Conservation (phyloP, 2,113 vertebrate species). For the Rynchops niger region DNA sequence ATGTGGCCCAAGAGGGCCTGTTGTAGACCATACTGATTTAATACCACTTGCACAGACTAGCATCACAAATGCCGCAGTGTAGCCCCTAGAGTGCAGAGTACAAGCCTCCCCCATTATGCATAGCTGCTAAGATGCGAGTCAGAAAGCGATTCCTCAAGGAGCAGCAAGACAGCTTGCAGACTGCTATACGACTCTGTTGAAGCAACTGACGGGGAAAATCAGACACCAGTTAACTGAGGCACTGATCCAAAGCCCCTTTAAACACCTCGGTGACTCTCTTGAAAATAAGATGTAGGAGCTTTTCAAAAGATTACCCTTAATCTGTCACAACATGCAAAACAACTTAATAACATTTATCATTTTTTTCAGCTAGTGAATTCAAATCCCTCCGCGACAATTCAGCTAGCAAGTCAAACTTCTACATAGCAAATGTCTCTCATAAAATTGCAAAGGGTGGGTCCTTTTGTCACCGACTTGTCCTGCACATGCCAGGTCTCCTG, state of each 20-base stretch:
- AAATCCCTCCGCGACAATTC: constrained; percentile 18
- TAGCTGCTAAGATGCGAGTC: not conserved
- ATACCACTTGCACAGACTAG: not conserved
- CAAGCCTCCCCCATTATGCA: not conserved
- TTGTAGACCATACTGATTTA: not conserved
- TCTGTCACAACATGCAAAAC: constrained; percentile 59
- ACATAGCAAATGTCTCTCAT: not conserved
- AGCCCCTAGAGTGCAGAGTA: not conserved
- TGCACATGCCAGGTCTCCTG: not conserved
- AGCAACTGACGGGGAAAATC: constrained; percentile 44
- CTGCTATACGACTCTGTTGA: not conserved
- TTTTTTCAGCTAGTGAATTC: constrained; percentile 42
- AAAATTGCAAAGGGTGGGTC: not conserved
- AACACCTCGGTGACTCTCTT: constrained; percentile 42
- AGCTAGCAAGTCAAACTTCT: not conserved
- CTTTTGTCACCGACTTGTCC: not conserved
- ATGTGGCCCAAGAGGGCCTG: not conserved
- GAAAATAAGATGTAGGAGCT: constrained; percentile 53
- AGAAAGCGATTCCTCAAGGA: not conserved
- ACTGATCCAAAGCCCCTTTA: constrained; percentile 62
- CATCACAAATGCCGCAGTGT: not conserved
- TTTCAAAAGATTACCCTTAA: constrained; percentile 61
- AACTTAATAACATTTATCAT: constrained; percentile 55
- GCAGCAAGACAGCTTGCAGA: not conserved
- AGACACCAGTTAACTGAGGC: constrained; percentile 30